Evolutionary conservation across 2,888 invertebrate species (phyloP).

Genomic region (Acronicta aceris): DNA sequence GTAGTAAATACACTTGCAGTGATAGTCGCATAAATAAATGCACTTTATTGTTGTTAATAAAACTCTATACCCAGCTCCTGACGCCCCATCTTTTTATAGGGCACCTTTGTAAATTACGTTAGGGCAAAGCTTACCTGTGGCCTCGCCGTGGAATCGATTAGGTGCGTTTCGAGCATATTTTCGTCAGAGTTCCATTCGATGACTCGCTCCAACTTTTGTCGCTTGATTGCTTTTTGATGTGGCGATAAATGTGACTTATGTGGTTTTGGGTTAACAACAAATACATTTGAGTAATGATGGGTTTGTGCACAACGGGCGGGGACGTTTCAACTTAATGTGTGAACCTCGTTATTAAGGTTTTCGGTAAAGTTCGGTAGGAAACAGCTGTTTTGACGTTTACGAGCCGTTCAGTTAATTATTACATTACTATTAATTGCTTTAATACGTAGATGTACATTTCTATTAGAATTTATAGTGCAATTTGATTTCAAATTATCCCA

Average conservation of each 20-base stretch:
- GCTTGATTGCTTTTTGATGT: constrained; percentile 88
- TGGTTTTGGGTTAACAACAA: constrained; percentile 79
- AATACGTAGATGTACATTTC: constrained; percentile 1
- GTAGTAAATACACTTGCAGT: constrained; percentile 47
- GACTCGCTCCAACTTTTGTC: constrained; percentile 83
- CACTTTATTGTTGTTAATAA: constrained; percentile 66
- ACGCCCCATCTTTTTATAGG: constrained; percentile 70
- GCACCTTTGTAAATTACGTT: constrained; percentile 72
- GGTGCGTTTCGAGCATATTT: constrained; percentile 76
- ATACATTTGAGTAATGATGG: constrained; percentile 81
- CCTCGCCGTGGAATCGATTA: constrained; percentile 78
- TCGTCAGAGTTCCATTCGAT: constrained; percentile 71
- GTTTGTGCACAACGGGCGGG: constrained; percentile 80
- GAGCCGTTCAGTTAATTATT: constrained; percentile 16
- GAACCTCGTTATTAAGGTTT: constrained; percentile 77
- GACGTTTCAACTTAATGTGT: constrained; percentile 74
- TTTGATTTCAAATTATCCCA: constrained; percentile 6
- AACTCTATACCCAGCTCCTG: constrained; percentile 61
- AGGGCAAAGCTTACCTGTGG: constrained; percentile 73
- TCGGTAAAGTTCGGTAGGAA: constrained; percentile 50
- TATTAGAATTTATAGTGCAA: constrained; percentile 4
- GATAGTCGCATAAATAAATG: constrained; percentile 59
- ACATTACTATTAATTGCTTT: constrained; percentile 9
- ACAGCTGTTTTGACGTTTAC: constrained; percentile 7
- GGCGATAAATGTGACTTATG: constrained; percentile 88